These are phyloP conservation scores for Bubo scandiacus DNA, from an alignment of 2,113 vertebrate genomes.

Conservation along the genomic window DNA sequence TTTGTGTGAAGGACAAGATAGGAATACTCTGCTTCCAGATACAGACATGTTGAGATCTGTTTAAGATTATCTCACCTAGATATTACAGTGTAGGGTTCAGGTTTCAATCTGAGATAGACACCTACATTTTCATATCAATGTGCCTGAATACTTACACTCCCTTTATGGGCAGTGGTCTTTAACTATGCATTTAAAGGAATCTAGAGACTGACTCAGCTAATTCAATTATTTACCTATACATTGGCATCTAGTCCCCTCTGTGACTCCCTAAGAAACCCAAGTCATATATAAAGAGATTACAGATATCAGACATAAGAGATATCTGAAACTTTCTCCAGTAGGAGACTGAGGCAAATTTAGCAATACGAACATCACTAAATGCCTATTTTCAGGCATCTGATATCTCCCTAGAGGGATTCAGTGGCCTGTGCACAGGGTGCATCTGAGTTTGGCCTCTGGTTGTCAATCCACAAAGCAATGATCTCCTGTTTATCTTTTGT, in stretches of 20 bases:
- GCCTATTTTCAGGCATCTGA: neutral
- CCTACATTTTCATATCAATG: neutral
- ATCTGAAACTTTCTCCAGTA: neutral
- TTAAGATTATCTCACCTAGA: neutral
- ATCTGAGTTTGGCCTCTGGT: neutral
- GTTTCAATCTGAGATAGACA: neutral
- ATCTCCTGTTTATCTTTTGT: neutral
- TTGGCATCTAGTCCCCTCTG: neutral
- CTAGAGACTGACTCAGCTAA: neutral
- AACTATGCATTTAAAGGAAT: neutral
- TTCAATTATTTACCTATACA: neutral
- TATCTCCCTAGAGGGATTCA: neutral
- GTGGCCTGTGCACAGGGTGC: neutral
- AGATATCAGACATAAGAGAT: neutral
- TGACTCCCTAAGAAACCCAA: neutral
- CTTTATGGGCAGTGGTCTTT: neutral
- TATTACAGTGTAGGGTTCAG: neutral
- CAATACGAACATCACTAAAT: neutral
- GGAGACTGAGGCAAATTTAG: neutral
- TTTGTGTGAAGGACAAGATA: neutral
- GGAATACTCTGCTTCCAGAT: neutral
- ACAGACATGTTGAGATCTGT: fast-evolving
- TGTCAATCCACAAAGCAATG: neutral
- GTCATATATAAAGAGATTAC: neutral
- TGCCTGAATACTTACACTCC: neutral